Percentiles rank a stretch among this genome's conserved stretches.
These are phyloP conservation scores for Idaea biselata DNA, from an alignment of 2,888 invertebrate genomes.

Conservation along the genomic window DNA sequence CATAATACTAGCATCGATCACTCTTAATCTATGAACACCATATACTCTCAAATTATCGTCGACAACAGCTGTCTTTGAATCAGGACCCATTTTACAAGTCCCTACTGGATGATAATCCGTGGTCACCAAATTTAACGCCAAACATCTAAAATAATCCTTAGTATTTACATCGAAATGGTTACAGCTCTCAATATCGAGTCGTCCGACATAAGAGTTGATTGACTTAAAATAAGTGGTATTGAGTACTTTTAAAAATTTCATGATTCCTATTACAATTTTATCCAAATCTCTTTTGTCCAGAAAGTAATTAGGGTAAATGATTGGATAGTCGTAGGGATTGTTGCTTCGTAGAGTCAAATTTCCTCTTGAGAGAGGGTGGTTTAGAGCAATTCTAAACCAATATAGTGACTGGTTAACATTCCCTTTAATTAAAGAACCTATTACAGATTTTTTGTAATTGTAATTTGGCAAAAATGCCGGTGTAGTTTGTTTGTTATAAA, in stretches of 20 bases:
- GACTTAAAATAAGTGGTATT: constrained; percentile 45
- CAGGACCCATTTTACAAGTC: constrained; percentile 81
- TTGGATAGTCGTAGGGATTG: constrained; percentile 80
- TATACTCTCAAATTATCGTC: constrained; percentile 83
- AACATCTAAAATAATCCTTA: constrained; percentile 52
- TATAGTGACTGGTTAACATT: constrained; percentile 50
- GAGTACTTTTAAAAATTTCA: constrained; percentile 44
- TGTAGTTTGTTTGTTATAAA: constrained; percentile 46
- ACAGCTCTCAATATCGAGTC: constrained; percentile 45
- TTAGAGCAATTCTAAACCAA: constrained; percentile 49
- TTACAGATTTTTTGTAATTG: constrained; percentile 39
- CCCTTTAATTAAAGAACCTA: constrained; percentile 36
- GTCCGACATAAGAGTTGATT: constrained; percentile 41
- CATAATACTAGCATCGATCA: constrained; percentile 90
- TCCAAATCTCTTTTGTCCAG: constrained; percentile 75
- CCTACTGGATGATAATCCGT: constrained; percentile 86
- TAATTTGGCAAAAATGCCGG: background rate
- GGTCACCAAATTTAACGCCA: constrained; percentile 66
- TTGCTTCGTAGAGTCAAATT: constrained; percentile 75
- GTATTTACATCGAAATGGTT: constrained; percentile 41
- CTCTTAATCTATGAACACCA: constrained; percentile 83
- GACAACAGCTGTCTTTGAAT: constrained; percentile 41
- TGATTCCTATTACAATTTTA: constrained; percentile 44
- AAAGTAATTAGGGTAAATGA: constrained; percentile 84
- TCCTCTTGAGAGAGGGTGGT: constrained; percentile 78